phyloP scores from a whole-genome alignment of 2,113 vertebrate species.

The Alexandromys fortis region DNA sequence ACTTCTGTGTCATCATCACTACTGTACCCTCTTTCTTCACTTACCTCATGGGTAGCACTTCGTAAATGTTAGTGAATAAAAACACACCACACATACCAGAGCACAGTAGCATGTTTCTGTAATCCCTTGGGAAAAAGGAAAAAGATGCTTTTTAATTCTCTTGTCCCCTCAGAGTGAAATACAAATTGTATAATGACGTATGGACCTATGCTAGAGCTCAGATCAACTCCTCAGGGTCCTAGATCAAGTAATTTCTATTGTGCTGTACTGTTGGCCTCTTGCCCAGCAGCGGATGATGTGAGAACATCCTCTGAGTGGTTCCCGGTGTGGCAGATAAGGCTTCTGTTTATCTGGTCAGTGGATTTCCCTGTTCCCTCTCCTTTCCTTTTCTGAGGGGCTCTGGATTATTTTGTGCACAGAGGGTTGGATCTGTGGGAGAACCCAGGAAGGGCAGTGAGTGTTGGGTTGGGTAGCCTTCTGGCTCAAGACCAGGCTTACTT shows the following conservation, averaged over 20 bases:
- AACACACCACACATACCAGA: not conserved
- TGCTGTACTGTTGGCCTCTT: not conserved
- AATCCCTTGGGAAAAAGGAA: not conserved
- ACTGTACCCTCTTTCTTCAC: not conserved
- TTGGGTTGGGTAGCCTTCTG: constrained; percentile 1
- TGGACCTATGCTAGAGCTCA: not conserved
- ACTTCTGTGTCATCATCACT: not conserved
- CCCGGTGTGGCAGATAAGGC: not conserved
- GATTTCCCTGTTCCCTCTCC: not conserved
- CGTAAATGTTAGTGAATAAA: constrained; percentile 49
- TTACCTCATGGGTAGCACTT: not conserved
- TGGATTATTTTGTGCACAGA: not conserved
- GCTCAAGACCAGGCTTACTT: not conserved
- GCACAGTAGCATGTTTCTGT: not conserved
- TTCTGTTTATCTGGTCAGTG: not conserved
- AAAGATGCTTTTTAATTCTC: not conserved
- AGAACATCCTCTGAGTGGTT: constrained; percentile 16
- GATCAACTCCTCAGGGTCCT: not conserved
- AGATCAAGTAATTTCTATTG: not conserved
- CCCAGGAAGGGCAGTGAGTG: not conserved
- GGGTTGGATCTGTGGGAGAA: not conserved
- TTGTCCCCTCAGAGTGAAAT: not conserved
- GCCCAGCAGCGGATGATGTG: constrained; percentile 20
- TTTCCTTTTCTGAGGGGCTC: not conserved
- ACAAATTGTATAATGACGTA: constrained; percentile 20